Evolutionary conservation across 1,140 invertebrate genomes (phyloP), one percentile per base, ranked within the genome.

Genomic region (Mycetomoellerius zeteki): DNA sequence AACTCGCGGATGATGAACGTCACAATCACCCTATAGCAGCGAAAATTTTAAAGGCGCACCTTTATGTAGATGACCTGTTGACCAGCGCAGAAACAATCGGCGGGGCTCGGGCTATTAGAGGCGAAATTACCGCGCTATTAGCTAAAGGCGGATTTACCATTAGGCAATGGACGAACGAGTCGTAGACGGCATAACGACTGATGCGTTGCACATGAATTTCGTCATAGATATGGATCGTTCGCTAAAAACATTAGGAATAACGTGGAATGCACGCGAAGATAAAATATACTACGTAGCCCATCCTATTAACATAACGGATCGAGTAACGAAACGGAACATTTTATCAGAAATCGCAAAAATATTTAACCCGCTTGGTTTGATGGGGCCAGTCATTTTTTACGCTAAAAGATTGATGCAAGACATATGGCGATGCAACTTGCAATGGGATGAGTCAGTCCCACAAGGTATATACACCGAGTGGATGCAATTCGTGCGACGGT

Each of bases 61-160:
- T 95, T 81, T 96, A 96, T 86, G 93, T 95, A 6, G 95, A 96
- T 75, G 94, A 96, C 89, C 84, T 94, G 19, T 69, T 95, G 3
- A 37, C 33, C 3, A 33, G 64, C 5, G 91, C 91, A 33, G 93
- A 95, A 5, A n/a, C 24, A 2, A 43, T 58, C 4, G n/a, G 60
- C 0, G 6, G 33, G 16, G 56, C 7, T 43, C 33, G 56, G 19
- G 7, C 4, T 19, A 88, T 64, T 2, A 19, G 47, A 47, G 27
- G 69, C 0, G 72, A 85, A 52, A 47, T 77, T 7, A 65, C 67
- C 6, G 30, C 73, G n/a, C 30, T 85, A 10, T 24, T 76, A 52
- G 6, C 8, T 47, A n/a, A 21, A 8, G n/a, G 30, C 43, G 43
- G 7, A 30, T 62, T 27, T 2, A 65, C 0, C 56, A 67, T 67